Base-by-base conservation (phyloP, 2,888 invertebrate species). In the Cheilosia vulpina region DNA sequence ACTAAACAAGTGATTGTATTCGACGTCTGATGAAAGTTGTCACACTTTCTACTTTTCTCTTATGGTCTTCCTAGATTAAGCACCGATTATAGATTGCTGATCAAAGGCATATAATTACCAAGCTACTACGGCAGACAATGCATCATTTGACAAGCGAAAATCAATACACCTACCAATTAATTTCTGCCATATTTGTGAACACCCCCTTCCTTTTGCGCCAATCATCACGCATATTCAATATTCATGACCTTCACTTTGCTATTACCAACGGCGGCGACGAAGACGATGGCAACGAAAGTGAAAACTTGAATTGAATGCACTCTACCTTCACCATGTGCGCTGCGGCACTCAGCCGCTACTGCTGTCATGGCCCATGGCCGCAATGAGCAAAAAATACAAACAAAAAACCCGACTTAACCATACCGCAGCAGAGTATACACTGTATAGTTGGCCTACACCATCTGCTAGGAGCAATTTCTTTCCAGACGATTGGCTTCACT, bases 191-290 rank as follows among this genome's bases (percentile, higher is more conserved):
- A 53, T 83, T 78, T 55, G 21, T 41, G 52, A 31, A 73, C 13
- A 13, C 38, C 63, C 62, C 77, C 31, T 60, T 53, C 31, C 11
- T 24, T 58, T 66, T 53, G 19, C 6, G 47, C 34, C 34, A 62
- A 73, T 52, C 69, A 41, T 45, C 79, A 65, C 69, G 57, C 79
- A 79, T 68, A 83, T 75, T 63, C 58, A 79, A 79, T 68, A 83
- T 75, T 63, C 58, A 79, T 75, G 79, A 84, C 83, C 83, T 84
- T 84, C 79, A 84, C 83, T 84, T 68, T 75, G 58, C 47, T 52
- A 52, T 76, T 34, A 27, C 53, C 13, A 63, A 24, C 68, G 66
- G 68, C 73, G 31, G 6, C 31, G 2, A 0, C 21, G 38, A 38
- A 11, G 11, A 38, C 38, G 38, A 38, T 13, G 38, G 11, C 38